These are phyloP conservation scores for Caloenas nicobarica DNA, from an alignment of 2,113 vertebrate species.

Conservation along the genomic window DNA sequence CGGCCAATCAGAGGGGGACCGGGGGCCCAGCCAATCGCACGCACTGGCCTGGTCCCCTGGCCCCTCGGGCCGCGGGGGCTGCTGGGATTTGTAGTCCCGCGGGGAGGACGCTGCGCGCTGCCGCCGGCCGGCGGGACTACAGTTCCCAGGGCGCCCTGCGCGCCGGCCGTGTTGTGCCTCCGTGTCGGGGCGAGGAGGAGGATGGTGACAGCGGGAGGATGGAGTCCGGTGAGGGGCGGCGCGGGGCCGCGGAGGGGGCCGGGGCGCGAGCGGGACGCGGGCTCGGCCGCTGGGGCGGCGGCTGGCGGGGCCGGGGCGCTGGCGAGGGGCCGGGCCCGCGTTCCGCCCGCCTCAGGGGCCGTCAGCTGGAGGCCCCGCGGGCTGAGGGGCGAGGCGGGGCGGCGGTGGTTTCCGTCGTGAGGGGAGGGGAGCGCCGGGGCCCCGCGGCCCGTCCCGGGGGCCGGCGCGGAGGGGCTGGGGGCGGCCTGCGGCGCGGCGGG, in stretches of 20 bases:
- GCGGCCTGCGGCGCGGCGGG: no score
- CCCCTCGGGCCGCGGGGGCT: background rate
- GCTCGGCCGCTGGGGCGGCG: background rate
- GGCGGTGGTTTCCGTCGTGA: background rate
- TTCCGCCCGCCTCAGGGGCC: background rate
- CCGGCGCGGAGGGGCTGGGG: no score
- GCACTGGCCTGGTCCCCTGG: background rate
- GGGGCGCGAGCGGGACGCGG: background rate
- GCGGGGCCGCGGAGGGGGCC: background rate
- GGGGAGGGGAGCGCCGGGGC: background rate
- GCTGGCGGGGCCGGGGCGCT: background rate
- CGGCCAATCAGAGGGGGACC: background rate
- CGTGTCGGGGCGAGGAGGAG: slow-evolving; percentile 55
- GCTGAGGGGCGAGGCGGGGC: background rate
- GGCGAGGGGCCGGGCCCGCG: background rate
- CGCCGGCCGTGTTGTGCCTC: background rate
- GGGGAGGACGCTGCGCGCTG: accelerated
- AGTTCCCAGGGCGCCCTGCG: slow-evolving; percentile 58
- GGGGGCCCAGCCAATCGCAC: background rate
- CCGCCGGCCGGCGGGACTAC: background rate
- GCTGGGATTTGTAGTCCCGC: background rate
- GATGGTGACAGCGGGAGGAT: slow-evolving; percentile 71
- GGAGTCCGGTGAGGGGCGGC: slow-evolving; percentile 61
- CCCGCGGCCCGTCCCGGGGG: background rate
- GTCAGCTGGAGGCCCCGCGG: background rate